Base-by-base conservation (phyloP, 2,113 vertebrate genomes). In the Piprites chloris region DNA sequence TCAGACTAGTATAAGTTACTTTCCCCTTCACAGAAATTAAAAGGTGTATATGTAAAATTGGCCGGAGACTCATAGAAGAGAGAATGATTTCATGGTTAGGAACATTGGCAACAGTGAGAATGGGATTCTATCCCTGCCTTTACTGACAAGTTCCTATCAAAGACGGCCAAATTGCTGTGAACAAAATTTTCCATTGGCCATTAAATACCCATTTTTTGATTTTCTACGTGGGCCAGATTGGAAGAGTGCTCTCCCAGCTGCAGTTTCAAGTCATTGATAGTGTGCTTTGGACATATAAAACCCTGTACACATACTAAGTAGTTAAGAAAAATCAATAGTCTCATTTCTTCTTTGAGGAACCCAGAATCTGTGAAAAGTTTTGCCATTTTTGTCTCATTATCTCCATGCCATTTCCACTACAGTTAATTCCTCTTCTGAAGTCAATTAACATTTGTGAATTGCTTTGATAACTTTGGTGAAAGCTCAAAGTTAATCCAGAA, bases 241-340 rank as follows among this genome's bases (percentile, higher is more conserved):
- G 50, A 80, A 93, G 41, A 63, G 30, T 61, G 23, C 56, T 92
- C 21, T 93, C 22, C 42, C 39, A 93, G 28, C 50, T 92, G 87
- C 61, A 68, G 19, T 87, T 95, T 68, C 67, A 90, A 92, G 72
- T 84, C 59, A 58, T 1, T 84, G 72, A 22, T 74, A 20, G 46
- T 41, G n/a, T 90, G 30, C 35, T 89, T 90, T 86, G 72, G 47
- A 47, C 47, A 44, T 92, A 52, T 8, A 78, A 90, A 92, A 37
- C 10, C 24, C 61, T 50, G 27, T 61, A 37, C 21, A 90, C 84
- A 81, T 89, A 44, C 4, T 26, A 72, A 83, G 67, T 77, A 90
- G 46, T 65, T 85, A 85, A 93, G 85, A 42, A 94, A 93, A 92
- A 88, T 83, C 82, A 58, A 37, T 49, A 53, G 23, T 90, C 71